Percentiles rank a stretch among this genome's conserved stretches.
Evolutionary conservation across 2,888 invertebrate genomes (phyloP).

Genomic region (Leptinotarsa tumamoca): DNA sequence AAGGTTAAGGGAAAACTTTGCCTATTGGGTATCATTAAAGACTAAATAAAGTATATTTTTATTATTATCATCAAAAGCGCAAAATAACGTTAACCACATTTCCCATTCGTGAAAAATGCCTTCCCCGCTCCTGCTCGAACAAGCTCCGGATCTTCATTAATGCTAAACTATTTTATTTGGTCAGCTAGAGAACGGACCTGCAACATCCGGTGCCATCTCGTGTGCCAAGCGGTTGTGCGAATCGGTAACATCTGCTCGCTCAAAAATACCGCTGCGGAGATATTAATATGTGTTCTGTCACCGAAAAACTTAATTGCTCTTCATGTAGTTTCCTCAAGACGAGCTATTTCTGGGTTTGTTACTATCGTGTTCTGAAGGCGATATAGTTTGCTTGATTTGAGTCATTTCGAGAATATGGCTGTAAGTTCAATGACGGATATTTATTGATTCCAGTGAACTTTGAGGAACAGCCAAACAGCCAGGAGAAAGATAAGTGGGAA

Average conservation of each 20-base stretch:
- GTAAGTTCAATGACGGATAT: not conserved
- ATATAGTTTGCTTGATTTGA: not conserved
- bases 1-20: no score
- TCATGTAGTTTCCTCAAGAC: slow-evolving; percentile 14
- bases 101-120: not conserved
- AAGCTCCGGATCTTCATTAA: slow-evolving; percentile 44
- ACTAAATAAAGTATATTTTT: not conserved
- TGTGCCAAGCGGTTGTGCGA: slow-evolving; percentile 38
- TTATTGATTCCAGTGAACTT: no score
- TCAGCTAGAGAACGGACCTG: slow-evolving; percentile 49
- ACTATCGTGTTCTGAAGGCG: not conserved
- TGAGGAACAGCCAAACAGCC: no score
- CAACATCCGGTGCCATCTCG: slow-evolving; percentile 47
- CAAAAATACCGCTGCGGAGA: slow-evolving; percentile 34
- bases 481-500: no score
- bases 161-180: slow-evolving; percentile 49
- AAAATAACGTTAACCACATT: no score
- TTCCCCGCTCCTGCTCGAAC: not conserved
- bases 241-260: slow-evolving; percentile 36
- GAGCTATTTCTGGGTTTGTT: slow-evolving; percentile 17
- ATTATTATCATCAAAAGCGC: not conserved
- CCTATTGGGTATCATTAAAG: no score
- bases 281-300: slow-evolving; percentile 37
- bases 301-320: slow-evolving; percentile 39
- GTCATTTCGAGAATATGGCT: not conserved